Conservation (phyloP, 2,888 invertebrate genomes). For the Eupeodes latifasciatus region DNA sequence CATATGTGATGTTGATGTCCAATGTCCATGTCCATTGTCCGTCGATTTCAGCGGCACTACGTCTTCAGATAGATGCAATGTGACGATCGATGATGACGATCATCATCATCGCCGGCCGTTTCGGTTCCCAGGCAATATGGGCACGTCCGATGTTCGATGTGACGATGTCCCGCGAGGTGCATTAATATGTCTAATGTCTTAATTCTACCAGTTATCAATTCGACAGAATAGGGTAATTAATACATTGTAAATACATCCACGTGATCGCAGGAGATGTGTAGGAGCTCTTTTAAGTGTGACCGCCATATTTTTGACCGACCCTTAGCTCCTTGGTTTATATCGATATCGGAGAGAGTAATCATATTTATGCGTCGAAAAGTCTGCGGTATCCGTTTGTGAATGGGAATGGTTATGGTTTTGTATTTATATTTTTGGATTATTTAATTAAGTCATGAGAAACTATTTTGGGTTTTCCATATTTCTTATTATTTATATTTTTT, state of each 20-base stretch:
- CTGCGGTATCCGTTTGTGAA: slow-evolving; percentile 73
- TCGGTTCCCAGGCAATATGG: slow-evolving; percentile 70
- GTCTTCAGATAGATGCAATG: slow-evolving; percentile 38
- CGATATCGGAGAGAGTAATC: slow-evolving; percentile 70
- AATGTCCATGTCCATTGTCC: not conserved
- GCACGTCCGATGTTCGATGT: slow-evolving; percentile 51
- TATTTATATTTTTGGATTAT: not conserved
- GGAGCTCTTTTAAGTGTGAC: slow-evolving; percentile 54
- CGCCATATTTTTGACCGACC: slow-evolving; percentile 28
- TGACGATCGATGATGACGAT: not conserved
- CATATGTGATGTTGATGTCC: slow-evolving; percentile 4
- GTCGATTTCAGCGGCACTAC: not conserved
- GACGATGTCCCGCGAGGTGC: slow-evolving; percentile 22
- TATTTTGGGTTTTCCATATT: slow-evolving; percentile 27
- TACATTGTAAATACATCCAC: slow-evolving; percentile 75
- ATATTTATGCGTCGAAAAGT: slow-evolving; percentile 75
- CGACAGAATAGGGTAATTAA: slow-evolving; percentile 75
- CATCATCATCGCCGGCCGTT: not conserved
- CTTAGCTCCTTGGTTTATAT: too few relatives aligned
- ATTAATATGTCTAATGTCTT: slow-evolving; percentile 76
- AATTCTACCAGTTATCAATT: slow-evolving; percentile 74
- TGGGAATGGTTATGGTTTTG: slow-evolving; percentile 16
- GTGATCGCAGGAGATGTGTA: slow-evolving; percentile 58
- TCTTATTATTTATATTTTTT: slow-evolving; percentile 24
- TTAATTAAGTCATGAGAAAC: slow-evolving; percentile 57